Evolutionary conservation across 1,140 invertebrate species (phyloP), one percentile per base, ranked within the genome.

Genomic region (Nomia melanderi): DNA sequence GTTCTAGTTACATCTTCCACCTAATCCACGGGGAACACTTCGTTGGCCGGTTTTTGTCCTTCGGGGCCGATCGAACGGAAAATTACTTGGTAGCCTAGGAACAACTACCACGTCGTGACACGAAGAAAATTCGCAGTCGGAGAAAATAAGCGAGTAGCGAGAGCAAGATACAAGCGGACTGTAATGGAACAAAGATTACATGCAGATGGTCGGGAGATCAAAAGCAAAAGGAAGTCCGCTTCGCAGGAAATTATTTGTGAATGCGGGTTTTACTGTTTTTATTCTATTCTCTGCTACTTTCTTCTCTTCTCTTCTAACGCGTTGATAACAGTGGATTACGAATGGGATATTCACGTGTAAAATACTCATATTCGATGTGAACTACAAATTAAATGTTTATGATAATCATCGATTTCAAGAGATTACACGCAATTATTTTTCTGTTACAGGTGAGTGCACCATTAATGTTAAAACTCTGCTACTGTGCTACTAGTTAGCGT

Each of bases 21-120:
- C 65, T 78, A 76, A 84, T 79, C 66, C 71, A 17, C 44, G 56
- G 41, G 63, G 65, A n/a, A 47, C 39, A 54, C 54, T 41, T 31
- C 60, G 66, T 64, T 44, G 74, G 17, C 36, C 54, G 36, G 44
- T 84, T 83, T 83, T 83, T 84, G 63, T 76, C 72, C 70, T 83
- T 65, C 60, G 54, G 65, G 50, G 50, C 62, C 77, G 66, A 83
- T 84, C 82, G 82, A 83, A 84, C 77, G 60, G 77, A 82, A 83
- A 83, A 83, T 83, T 82, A 76, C 82, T 29, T 47, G 66, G 50
- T 59, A 64, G 56, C 77, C 79, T 53, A n/a, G 72, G 65, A 74
- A 66, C 47, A 36, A 31, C n/a, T 36, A 50, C 41, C 25, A 36
- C 62, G 44, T 27, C 54, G 71, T 50, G 39, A 27, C n/a, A 17